Percentiles rank a stretch among this genome's conserved stretches.
Evolutionary conservation across 2,888 invertebrate genomes (phyloP).

Genomic region (Perdita meconis): DNA sequence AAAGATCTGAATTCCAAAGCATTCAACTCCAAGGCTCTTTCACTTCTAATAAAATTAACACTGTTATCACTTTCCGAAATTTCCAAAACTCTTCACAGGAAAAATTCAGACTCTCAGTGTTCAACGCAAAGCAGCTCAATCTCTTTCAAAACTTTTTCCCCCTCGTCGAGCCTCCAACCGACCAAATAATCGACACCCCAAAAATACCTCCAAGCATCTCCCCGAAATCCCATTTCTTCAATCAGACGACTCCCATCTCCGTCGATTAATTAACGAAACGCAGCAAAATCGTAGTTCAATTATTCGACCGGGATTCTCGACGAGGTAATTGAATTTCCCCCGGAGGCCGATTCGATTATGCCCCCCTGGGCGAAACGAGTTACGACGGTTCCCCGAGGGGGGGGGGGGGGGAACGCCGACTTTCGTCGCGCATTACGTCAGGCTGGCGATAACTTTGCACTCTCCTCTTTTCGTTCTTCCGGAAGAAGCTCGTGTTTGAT

Average conservation of each 20-base stretch:
- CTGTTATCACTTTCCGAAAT: no score
- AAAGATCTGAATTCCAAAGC: no score
- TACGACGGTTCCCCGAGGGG: constrained; percentile 43
- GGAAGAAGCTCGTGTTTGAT: constrained; percentile 62
- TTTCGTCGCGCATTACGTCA: constrained; percentile 29
- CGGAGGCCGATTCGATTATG: constrained; percentile 48
- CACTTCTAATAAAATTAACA: no score
- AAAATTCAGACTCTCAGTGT: no score
- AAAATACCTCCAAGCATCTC: constrained; percentile 3
- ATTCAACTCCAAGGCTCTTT: no score
- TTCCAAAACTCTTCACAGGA: no score
- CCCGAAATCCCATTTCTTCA: not conserved
- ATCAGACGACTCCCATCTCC: not conserved
- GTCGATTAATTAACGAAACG: constrained; percentile 50
- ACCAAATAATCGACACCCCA: no score
- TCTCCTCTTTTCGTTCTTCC: constrained; percentile 43
- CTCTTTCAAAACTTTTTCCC: no score
- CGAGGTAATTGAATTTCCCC: constrained; percentile 44
- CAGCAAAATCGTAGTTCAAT: constrained; percentile 46
- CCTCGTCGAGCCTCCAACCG: no score
- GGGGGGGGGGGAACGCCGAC: constrained; percentile 9
- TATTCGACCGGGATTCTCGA: constrained; percentile 48
- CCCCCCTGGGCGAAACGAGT: constrained; percentile 37
- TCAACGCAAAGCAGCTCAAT: no score
- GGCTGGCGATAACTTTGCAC: constrained; percentile 39